Percentiles rank a stretch among this genome's conserved stretches.
phyloP scores from a whole-genome alignment of 2,113 vertebrate species.

The Salminus brasiliensis region DNA sequence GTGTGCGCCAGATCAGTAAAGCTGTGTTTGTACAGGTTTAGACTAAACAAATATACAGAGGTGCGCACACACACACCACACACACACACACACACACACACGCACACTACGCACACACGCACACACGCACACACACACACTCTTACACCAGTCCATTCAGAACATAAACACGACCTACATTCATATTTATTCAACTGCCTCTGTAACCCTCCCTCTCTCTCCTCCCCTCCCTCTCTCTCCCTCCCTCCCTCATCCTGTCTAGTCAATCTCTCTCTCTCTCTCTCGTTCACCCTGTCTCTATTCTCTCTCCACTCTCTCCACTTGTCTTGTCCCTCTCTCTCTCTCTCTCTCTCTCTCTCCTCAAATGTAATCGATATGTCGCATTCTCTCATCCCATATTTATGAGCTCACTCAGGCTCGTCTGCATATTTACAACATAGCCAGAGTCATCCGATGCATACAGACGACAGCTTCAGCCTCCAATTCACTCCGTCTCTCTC shows the following conservation, averaged over 20 bases:
- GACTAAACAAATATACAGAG: neutral
- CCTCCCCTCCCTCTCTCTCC: neutral
- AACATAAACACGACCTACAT: neutral
- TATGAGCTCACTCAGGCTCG: neutral
- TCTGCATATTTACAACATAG: neutral
- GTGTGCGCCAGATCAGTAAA: constrained; percentile 14
- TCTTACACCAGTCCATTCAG: neutral
- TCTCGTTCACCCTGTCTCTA: no score
- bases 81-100: neutral
- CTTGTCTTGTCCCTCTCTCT: no score
- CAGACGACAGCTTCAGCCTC: neutral
- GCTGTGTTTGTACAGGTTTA: constrained; percentile 26
- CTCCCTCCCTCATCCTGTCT: no score
- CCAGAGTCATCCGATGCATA: neutral
- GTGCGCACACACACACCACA: neutral
- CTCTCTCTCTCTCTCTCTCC: neutral
- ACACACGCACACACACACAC: constrained; percentile 24
- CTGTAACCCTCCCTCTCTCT: neutral
- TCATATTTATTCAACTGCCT: neutral
- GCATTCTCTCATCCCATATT: constrained; percentile 1
- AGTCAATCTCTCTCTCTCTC: no score
- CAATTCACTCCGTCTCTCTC: neutral
- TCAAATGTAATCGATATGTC: neutral
- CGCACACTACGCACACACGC: neutral
- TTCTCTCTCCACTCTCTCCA: no score